A percentile compares a stretch with the other conserved stretches of the same genome.
These are phyloP conservation scores for Archaeoteleia sp. DNA, from an alignment of 2,888 invertebrate genomes.

Conservation along the genomic window DNA sequence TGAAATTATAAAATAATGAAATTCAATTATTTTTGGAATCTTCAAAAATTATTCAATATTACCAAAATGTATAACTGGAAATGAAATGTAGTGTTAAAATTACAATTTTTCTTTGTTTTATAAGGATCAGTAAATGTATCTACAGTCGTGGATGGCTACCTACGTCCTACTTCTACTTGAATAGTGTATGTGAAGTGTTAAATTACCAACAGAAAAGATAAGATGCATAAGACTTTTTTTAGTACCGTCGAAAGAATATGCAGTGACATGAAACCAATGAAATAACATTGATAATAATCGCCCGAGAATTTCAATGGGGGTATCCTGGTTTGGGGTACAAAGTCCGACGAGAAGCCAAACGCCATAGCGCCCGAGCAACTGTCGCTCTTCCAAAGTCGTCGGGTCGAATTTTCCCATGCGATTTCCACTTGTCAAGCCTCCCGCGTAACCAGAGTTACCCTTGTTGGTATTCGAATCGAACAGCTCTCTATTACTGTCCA, in stretches of 20 bases:
- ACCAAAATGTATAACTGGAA: too few species aligned
- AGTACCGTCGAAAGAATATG: conserved; percentile 94
- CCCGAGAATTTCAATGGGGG: conserved; percentile 88
- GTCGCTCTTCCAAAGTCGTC: conserved; percentile 85
- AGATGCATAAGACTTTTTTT: conserved; percentile 74
- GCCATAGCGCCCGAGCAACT: conserved; percentile 94
- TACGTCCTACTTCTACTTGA: conserved; percentile 68
- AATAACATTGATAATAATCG: conserved; percentile 96
- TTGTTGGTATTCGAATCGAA: conserved; percentile 73
- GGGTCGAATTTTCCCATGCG: conserved; percentile 63
- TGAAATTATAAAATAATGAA: too few species aligned
- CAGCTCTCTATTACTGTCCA: conserved; percentile 79
- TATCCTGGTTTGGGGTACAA: conserved; percentile 87
- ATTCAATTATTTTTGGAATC: too few species aligned
- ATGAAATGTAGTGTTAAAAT: too few species aligned
- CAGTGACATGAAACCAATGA: conserved; percentile 99
- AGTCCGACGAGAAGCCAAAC: conserved; percentile 98
- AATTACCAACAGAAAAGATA: conserved; percentile 75
- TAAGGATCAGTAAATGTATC: conserved; percentile 58
- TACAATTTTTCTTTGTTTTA: conserved; percentile 27
- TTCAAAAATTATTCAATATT: too few species aligned
- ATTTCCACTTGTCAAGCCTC: conserved; percentile 50
- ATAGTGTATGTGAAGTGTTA: conserved; percentile 71
- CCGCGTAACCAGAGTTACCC: conserved; percentile 67
- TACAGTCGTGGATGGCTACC: conserved; percentile 64